A percentile compares a stretch with the other conserved stretches of the same genome.
Evolutionary conservation across 2,888 invertebrate species (phyloP).

Genomic region (Nephrocerus scutellatus): DNA sequence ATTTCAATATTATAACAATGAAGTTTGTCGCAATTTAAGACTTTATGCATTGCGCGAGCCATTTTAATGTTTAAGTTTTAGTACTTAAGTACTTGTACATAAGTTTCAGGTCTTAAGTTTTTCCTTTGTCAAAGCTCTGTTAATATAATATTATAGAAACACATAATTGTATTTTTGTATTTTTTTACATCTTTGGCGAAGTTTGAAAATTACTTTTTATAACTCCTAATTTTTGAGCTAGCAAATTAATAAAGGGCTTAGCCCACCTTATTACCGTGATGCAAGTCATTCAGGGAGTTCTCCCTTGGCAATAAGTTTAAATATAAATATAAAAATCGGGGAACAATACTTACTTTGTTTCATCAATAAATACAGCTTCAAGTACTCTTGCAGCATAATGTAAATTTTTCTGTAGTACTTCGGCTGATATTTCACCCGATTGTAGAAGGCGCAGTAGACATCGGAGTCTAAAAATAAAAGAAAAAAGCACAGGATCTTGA

Average conservation of each 20-base stretch:
- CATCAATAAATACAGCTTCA: constrained; percentile 88
- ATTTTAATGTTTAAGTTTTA: too few species aligned
- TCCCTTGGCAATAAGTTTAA: too few species aligned
- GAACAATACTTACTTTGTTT: constrained; percentile 72
- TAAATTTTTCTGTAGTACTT: constrained; percentile 84
- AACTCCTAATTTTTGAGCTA: too few species aligned
- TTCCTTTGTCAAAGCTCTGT: too few species aligned
- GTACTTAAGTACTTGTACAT: too few species aligned
- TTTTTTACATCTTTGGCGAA: neutral
- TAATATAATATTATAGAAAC: too few species aligned
- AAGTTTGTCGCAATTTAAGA: constrained; percentile 6
- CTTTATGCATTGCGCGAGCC: constrained; percentile 14
- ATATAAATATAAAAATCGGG: constrained; percentile 7
- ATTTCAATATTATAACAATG: too few species aligned
- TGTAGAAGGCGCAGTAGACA: constrained; percentile 83
- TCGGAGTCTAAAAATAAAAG: constrained; percentile 65
- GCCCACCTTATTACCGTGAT: too few species aligned
- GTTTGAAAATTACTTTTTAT: neutral
- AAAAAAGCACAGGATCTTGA: constrained; percentile 8
- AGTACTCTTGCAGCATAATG: constrained; percentile 89
- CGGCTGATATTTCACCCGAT: constrained; percentile 79
- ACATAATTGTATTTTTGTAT: neutral
- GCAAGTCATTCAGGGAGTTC: too few species aligned
- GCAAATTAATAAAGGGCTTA: constrained; percentile 1
- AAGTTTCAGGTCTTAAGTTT: too few species aligned